A percentile compares a stretch with the other conserved stretches of the same genome.
Evolutionary conservation across 2,113 vertebrate species (phyloP).

Genomic region (Stigmatopora nigra): DNA sequence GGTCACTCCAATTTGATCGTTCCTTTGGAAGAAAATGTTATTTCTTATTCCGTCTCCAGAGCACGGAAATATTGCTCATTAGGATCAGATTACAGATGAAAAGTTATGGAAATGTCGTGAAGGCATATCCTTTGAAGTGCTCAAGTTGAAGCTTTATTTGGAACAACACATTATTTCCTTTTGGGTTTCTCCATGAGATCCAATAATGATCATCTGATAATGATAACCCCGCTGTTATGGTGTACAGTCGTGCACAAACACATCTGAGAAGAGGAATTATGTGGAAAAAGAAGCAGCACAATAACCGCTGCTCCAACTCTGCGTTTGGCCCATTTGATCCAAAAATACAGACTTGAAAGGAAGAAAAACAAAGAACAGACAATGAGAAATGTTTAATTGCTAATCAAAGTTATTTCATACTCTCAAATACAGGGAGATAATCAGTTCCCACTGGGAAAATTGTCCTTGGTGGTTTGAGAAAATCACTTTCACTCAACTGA

Average conservation of each 20-base stretch:
- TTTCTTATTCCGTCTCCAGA: slow-evolving; percentile 14
- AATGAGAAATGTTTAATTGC: slow-evolving; percentile 71
- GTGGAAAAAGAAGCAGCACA: slow-evolving; percentile 40
- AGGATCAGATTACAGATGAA: slow-evolving; percentile 53
- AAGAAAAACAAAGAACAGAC: slow-evolving; percentile 53
- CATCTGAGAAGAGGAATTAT: slow-evolving; percentile 51
- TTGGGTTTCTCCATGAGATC: slow-evolving; percentile 26
- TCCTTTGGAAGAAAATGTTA: slow-evolving; percentile 17
- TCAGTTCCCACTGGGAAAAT: slow-evolving; percentile 65
- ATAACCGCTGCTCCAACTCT: slow-evolving; percentile 30
- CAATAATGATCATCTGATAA: slow-evolving; percentile 62
- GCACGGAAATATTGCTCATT: slow-evolving; percentile 49
- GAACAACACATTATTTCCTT: slow-evolving; percentile 31
- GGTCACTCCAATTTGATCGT: slow-evolving; percentile 33
- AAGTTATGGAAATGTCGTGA: slow-evolving; percentile 53
- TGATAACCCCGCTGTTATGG: slow-evolving; percentile 52
- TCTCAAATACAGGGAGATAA: slow-evolving; percentile 62
- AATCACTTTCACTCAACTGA: slow-evolving; percentile 49
- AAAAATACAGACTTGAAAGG: slow-evolving; percentile 66
- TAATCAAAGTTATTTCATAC: slow-evolving; percentile 73
- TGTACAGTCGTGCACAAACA: slow-evolving; percentile 39
- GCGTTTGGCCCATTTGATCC: slow-evolving; percentile 56
- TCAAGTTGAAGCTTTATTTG: slow-evolving; percentile 45
- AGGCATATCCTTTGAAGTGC: slow-evolving; percentile 57
- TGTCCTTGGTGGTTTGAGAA: slow-evolving; percentile 70